Conservation (phyloP, 2,797 vertebrate genomes). For the Lateolabrax maculatus region DNA sequence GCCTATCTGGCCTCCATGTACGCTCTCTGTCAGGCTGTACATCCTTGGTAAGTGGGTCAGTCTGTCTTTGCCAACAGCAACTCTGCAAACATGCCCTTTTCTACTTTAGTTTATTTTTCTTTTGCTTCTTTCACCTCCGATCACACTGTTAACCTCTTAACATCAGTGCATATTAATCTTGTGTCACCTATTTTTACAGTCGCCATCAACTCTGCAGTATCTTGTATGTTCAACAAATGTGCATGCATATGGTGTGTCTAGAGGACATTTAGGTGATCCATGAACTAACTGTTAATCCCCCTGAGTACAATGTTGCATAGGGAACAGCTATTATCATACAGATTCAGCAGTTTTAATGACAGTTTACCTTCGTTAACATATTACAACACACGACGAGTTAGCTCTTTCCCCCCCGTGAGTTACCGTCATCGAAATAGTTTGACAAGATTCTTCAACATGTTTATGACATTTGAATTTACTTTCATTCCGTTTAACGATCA, state of each 20-base stretch:
- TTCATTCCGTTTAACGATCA: background rate
- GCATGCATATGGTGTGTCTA: background rate
- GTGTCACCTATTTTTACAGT: conserved; percentile 25
- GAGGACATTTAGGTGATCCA: conserved; percentile 6
- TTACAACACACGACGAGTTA: background rate
- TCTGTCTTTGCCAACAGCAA: conserved; percentile 78
- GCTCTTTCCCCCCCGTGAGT: background rate
- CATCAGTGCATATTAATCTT: conserved; percentile 8
- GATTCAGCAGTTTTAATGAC: conserved; percentile 33
- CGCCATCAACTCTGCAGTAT: background rate
- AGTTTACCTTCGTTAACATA: conserved; percentile 31
- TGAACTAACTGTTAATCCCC: conserved; percentile 17
- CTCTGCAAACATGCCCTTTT: conserved; percentile 52
- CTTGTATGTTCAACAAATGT: background rate
- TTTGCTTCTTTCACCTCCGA: background rate
- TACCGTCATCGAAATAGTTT: background rate
- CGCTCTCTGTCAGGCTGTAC: conserved; percentile 53
- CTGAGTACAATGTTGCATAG: conserved; percentile 22
- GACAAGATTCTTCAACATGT: conserved; percentile 1
- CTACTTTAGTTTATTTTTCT: conserved; percentile 27
- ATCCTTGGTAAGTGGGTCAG: conserved; percentile 80
- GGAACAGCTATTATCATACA: background rate
- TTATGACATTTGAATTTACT: background rate
- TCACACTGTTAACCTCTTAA: conserved; percentile 13
- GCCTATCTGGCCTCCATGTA: conserved; percentile 63